Conservation (phyloP, 2,113 vertebrate species). For the Daphoenositta chrysoptera region DNA sequence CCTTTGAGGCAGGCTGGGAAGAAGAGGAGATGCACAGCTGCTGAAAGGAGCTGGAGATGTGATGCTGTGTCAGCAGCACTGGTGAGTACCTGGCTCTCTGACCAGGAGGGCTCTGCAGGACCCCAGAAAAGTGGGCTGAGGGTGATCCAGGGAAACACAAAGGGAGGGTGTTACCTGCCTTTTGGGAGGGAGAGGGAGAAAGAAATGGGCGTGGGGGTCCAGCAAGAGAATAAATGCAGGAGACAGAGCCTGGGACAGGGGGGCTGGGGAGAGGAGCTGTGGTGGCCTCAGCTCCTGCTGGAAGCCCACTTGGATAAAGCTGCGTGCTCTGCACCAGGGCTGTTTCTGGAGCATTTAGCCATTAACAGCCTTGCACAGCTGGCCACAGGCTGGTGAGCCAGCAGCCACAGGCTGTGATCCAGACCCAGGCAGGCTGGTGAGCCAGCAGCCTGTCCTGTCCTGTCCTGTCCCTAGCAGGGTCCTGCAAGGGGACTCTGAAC, state of each 20-base stretch:
- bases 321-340: not conserved
- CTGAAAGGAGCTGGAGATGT: not conserved
- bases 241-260: not conserved
- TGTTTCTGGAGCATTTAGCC: not conserved
- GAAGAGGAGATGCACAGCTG: not conserved
- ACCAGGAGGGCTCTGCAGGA: not conserved
- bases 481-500: not conserved
- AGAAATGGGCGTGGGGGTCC: not conserved
- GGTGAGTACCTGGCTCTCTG: not conserved
- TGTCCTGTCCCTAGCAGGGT: not conserved
- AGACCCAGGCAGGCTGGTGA: not conserved
- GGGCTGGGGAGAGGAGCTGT: not conserved
- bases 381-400: not conserved
- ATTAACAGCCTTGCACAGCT: not conserved
- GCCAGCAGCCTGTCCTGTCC: not conserved
- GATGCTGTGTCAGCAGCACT: not conserved
- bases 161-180: not conserved
- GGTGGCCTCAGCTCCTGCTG: not conserved
- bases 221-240: not conserved
- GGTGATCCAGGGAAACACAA: not conserved
- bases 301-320: not conserved
- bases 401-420: not conserved
- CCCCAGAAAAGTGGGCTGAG: not conserved
- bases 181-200: not conserved
- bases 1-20: not conserved